phyloP scores from a whole-genome alignment of 2,888 invertebrate species.

The Nephrotoma flavescens region DNA sequence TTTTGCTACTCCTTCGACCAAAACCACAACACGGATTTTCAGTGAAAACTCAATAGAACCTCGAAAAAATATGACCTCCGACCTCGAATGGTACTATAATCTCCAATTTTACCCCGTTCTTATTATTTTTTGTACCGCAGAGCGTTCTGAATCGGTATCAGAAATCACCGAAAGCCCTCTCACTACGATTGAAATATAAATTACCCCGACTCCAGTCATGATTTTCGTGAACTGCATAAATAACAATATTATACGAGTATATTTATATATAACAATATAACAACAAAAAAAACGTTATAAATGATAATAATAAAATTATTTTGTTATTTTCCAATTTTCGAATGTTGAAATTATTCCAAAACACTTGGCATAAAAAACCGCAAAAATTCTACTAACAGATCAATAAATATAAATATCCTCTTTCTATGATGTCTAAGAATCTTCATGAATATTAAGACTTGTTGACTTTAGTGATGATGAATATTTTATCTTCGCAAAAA shows the following conservation, averaged over 20 bases:
- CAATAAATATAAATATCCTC: neutral
- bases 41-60: too few species aligned
- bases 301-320: neutral
- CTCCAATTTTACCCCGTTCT: too few species aligned
- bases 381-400: neutral
- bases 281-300: neutral
- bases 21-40: too few species aligned
- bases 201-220: neutral
- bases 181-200: neutral
- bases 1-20: too few species aligned
- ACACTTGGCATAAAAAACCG: neutral
- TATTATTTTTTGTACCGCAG: too few species aligned
- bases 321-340: neutral
- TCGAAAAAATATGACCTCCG: too few species aligned
- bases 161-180: neutral
- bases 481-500: neutral
- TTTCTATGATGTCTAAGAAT: neutral
- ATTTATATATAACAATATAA: neutral
- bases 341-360: neutral
- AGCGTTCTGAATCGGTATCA: too few species aligned
- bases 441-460: neutral
- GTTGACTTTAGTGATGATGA: slow-evolving; percentile 1
- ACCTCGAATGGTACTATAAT: too few species aligned
- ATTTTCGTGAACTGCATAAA: neutral
- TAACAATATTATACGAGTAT: neutral